Evolutionary conservation across 2,113 vertebrate genomes (phyloP), one percentile per base, ranked within the genome.

Genomic region (Xenotilapia leptura): DNA sequence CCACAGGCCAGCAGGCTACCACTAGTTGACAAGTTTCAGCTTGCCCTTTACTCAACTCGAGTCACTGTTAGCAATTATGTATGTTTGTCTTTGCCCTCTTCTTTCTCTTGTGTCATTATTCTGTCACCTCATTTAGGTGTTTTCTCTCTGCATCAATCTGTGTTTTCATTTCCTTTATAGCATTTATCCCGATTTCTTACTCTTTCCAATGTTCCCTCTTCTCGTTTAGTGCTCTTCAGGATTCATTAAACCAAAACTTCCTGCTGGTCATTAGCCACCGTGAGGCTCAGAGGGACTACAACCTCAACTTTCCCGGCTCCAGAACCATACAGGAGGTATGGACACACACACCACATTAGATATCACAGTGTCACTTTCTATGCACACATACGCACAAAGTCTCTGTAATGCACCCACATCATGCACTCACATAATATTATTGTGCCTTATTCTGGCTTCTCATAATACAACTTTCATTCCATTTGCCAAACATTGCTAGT

Each of bases 261-360:
- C 97, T 99, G 96, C 97, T 99, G 96, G 97, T 99, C 84, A 96
- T 99, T 97, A 98, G 97, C 96, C 98, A 99, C 96, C 97, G 97
- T 88, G 98, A 99, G 96, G 98, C 98, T 94, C 98, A 99, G 97
- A 98, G 97, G 96, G 98, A 99, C 94, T 99, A 99, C 97, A 99
- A 93, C 97, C 98, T 99, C 96, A 98, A 99, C 97, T 99, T 99
- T 96, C 99, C 98, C 75, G 98, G 98, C 96, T 98, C 97, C 97
- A 98, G 97, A 97, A 99, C 98, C 91, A 97, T 99, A 95, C 98
- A 99, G 95, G 99, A 99, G 98, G 99, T 99, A 97, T 95, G 97
- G 11, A 68, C 33, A 83, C 83, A 60, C 80, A 60, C 49, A 56
- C 83, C 68, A 2, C 31, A 13, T 49, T 60, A 49, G 3, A 60